These are phyloP conservation scores for Hafferia zeledoni DNA, from an alignment of 2,797 vertebrate species.

Conservation along the genomic window DNA sequence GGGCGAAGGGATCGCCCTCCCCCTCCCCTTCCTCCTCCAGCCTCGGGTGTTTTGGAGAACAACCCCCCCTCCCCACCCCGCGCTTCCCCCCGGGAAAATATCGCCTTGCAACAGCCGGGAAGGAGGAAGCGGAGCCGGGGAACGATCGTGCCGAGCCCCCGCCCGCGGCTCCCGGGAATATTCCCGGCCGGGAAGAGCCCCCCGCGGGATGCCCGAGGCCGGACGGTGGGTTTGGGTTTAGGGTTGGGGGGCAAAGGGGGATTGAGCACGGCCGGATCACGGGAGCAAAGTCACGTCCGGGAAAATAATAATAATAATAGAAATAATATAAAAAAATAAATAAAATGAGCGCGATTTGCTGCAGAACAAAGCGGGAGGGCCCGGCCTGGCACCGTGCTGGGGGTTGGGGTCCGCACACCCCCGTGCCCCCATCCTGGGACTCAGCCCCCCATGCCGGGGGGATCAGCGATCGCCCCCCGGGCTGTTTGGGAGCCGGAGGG, in stretches of 20 bases:
- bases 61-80: background rate
- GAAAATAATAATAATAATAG: background rate
- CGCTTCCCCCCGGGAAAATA: background rate
- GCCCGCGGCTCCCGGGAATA: background rate
- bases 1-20: background rate
- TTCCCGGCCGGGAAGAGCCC: background rate
- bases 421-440: background rate
- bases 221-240: background rate
- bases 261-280: too few relatives aligned
- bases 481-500: background rate
- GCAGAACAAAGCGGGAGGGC: conserved; percentile 7
- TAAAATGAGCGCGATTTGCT: background rate
- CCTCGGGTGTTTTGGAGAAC: background rate
- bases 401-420: background rate
- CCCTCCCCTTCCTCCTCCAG: background rate
- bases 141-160: background rate
- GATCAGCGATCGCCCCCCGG: too few relatives aligned
- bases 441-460: background rate
- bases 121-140: conserved; percentile 7
- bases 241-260: background rate
- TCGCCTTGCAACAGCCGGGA: background rate
- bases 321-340: background rate
- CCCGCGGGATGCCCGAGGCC: background rate
- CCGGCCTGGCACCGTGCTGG: background rate
- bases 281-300: background rate